Evolutionary conservation across 2,113 vertebrate genomes (phyloP).

Genomic region (Formicarius rufipectus): DNA sequence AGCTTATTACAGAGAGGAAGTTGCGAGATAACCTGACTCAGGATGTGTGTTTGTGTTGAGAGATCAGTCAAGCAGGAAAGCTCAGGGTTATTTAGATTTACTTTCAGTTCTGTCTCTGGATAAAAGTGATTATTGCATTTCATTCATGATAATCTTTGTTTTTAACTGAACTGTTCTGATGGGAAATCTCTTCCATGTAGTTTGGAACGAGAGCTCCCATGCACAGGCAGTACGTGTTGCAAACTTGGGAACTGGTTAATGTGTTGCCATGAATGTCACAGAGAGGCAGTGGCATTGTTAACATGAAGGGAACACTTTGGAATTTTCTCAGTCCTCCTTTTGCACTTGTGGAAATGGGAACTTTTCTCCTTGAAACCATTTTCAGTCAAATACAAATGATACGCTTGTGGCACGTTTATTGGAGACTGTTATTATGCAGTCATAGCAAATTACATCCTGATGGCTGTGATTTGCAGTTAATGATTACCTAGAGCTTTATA

Average conservation of each 20-base stretch:
- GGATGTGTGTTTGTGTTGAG: not conserved
- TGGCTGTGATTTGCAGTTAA: conserved; percentile 35
- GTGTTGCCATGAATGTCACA: not conserved
- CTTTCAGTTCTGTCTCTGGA: not conserved
- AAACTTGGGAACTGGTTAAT: not conserved
- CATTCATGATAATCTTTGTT: not conserved
- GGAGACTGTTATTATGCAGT: conserved; percentile 14
- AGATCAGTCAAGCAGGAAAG: not conserved
- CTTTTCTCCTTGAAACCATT: not conserved
- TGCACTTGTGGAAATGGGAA: not conserved
- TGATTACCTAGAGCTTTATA: conserved; percentile 17
- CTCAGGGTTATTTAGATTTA: not conserved
- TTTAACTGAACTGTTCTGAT: not conserved
- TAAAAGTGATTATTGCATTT: not conserved
- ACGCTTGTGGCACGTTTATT: not conserved
- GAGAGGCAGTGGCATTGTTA: not conserved
- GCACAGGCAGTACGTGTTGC: not conserved
- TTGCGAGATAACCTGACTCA: not conserved
- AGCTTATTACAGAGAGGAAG: not conserved
- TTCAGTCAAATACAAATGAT: conserved; percentile 15
- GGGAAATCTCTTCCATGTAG: not conserved
- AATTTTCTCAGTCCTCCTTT: not conserved
- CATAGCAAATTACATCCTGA: conserved; percentile 8
- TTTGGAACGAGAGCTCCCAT: not conserved
- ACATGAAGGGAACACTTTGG: not conserved